phyloP scores from a whole-genome alignment of 2,888 invertebrate genomes.

The Seira musarum region DNA sequence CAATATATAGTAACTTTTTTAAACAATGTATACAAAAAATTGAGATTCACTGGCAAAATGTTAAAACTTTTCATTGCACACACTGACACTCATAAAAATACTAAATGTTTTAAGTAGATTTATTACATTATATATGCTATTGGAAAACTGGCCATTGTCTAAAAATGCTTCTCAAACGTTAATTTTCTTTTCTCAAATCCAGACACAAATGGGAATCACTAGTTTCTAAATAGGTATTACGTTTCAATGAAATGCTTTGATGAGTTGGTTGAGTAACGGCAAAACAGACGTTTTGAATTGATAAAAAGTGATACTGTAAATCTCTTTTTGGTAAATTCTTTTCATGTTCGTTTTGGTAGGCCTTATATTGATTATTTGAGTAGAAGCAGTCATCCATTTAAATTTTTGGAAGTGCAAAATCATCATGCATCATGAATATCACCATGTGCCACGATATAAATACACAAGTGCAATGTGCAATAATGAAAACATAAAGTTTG shows the following conservation, averaged over 20 bases:
- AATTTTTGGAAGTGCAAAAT: not conserved
- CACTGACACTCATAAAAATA: conserved; percentile 44
- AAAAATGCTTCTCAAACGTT: too few relatives aligned
- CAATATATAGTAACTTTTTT: conserved; percentile 33
- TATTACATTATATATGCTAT: conserved; percentile 37
- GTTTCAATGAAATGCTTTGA: too few relatives aligned
- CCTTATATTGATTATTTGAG: not conserved
- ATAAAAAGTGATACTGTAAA: conserved; percentile 37
- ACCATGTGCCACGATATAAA: too few relatives aligned
- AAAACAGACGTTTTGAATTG: too few relatives aligned
- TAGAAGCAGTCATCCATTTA: not conserved
- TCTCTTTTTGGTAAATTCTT: conserved; percentile 33
- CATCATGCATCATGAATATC: not conserved
- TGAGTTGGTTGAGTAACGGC: too few relatives aligned
- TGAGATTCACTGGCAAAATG: conserved; percentile 59
- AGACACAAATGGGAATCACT: not conserved
- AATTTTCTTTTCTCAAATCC: not conserved
- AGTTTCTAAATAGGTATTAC: too few relatives aligned
- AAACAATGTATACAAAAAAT: conserved; percentile 12
- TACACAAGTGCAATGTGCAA: too few relatives aligned
- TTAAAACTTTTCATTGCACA: conserved; percentile 59
- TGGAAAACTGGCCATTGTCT: conserved; percentile 58
- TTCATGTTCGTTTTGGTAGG: not conserved
- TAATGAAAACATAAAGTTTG: too few relatives aligned
- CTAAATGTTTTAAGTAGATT: not conserved